Base-by-base conservation (phyloP, 2,113 vertebrate species). In the Bos javanicus region DNA sequence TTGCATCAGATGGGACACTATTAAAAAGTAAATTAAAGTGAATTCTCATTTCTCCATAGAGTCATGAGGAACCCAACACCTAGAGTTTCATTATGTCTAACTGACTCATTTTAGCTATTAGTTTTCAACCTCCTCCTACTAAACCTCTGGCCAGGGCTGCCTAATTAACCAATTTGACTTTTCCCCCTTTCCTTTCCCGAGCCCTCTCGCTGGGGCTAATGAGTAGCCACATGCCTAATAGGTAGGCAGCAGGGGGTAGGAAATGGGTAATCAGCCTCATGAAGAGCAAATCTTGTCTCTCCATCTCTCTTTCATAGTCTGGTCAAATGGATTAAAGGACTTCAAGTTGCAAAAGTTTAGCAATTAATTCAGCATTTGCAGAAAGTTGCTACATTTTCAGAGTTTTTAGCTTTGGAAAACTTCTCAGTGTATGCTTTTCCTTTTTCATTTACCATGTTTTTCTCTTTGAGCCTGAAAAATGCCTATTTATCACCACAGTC, bases 151-250 rank as follows among this genome's bases (percentile, higher is more conserved):
- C 46, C 60, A 80, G 15, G 30, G 21, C 56, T 74, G 50, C 57
- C 95, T 96, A 95, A 97, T 96, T 93, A 97, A 87, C 62, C 95
- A 57, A 88, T 74, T 46, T 87, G 78, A 84, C 81, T 96, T 85
- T 92, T 43, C 50, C 59, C 74, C 36, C 30, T 62, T 71, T 60
- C 16, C 48, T 57, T 54, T 76, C 15, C n/a, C 0, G 9, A 96
- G 52, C 11, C 21, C 39, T 56, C 90, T 71, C 46, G 39, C 60
- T 90, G 89, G 82, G 43, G 86, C 62, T 96, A 96, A 96, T 95
- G 94, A 95, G n/a, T 36, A 93, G 71, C 95, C 90, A 71, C 67
- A 83, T 9, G 91, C 78, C 94, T 90, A 28, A 87, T 39, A 15
- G 71, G 26, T 57, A 86, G 87, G 9, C 71, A 50, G 85, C 91